Evolutionary conservation across 2,113 vertebrate genomes (phyloP), one percentile per base, ranked within the genome.

Genomic region (Cavia aperea): DNA sequence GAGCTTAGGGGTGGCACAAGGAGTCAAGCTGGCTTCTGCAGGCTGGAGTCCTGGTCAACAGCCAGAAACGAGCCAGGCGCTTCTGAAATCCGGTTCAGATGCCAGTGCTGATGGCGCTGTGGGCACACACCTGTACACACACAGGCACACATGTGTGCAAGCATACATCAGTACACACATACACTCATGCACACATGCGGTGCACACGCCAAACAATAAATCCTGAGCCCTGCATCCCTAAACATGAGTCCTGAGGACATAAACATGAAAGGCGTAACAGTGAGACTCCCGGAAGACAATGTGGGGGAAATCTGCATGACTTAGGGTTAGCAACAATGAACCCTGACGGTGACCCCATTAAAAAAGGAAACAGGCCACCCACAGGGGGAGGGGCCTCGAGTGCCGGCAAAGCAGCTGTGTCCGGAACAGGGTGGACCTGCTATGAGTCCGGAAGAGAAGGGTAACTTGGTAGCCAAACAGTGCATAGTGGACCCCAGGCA

Each of bases 221-320:
- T 2, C 63, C 33, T 4, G 33, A 49, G 3, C n/a, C 15, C 39
- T 31, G 1, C 33, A 14, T 21, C n/a, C 19, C 13, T 4, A 8
- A 29, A 8, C 31, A 56, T 26, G n/a, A 0, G 33, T 9, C 78
- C 23, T 26, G 68, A 5, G 65, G 21, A 58, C 3, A 11, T 23
- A 1, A 72, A 11, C 23, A n/a, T 2, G 21, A 31, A 33, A 88
- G 70, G n/a, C 10, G 16, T 62, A 68, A 9, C 43, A 31, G 19
- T 5, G 56, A 18, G 23, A 39, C 49, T 18, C 39, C 56, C 23
- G 36, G n/a, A 63, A 88, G 78, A 15, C 7, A 33, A 4, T n/a
- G 13, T 33, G 13, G 43, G 89, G 21, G 58, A 66, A 58, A 88
- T 26, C 1, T 0, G 6, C 9, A 1, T 7, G 31, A 15, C 5